A percentile compares a stretch with the other conserved stretches of the same genome.
Conservation (phyloP, 2,113 vertebrate genomes). For the Microcebus jonahi region DNA sequence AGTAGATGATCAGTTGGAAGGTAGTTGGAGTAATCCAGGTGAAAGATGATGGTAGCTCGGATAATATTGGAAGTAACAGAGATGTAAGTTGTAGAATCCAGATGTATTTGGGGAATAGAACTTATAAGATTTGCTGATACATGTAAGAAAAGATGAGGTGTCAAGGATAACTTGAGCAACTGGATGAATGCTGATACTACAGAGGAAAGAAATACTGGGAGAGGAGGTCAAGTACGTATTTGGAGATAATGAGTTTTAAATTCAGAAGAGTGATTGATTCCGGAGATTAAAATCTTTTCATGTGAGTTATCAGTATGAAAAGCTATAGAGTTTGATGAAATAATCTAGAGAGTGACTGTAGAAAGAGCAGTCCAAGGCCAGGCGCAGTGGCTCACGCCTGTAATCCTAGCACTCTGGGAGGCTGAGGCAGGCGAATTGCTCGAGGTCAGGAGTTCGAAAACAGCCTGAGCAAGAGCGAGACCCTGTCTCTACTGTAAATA, state of each 20-base stretch:
- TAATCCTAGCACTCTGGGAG: too few species aligned
- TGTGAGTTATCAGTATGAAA: slow-evolving; percentile 11
- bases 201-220: not conserved
- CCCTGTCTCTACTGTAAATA: too few species aligned
- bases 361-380: not conserved
- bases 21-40: not conserved
- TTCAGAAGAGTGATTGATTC: not conserved
- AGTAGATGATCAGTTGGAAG: not conserved
- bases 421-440: too few species aligned
- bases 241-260: slow-evolving; percentile 10
- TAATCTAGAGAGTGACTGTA: not conserved
- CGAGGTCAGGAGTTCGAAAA: too few species aligned
- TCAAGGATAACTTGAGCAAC: not conserved
- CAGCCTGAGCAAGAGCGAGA: too few species aligned
- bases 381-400: too few species aligned
- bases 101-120: not conserved
- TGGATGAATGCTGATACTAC: not conserved
- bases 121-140: not conserved
- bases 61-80: not conserved
- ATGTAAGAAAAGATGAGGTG: not conserved
- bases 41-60: not conserved
- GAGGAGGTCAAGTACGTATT: not conserved
- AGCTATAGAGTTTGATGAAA: not conserved
- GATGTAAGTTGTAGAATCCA: not conserved
- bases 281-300: not conserved